Base-by-base conservation (phyloP, 2,888 invertebrate species). In the Pseudococcus longispinus region DNA sequence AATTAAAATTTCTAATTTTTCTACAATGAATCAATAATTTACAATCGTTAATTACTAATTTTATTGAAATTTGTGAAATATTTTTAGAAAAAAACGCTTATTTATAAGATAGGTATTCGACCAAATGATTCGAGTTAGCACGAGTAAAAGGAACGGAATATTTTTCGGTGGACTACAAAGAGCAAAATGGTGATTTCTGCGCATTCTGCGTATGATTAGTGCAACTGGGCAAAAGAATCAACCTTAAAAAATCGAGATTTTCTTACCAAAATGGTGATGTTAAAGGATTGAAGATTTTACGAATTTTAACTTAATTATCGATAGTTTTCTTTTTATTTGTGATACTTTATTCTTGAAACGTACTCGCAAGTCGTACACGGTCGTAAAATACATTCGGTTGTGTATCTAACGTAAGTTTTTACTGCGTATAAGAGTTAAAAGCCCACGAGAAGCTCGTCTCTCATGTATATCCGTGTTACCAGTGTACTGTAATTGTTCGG, bases 301-400 rank as follows among this genome's bases (percentile, higher is more conserved):
- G 6, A 42, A 80, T 37, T 37, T 80, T 20, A 13, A 0, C 13
- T 8, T 20, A 20, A 80, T 42, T 42, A 42, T 0, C 18, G 42
- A 4, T 42, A 42, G 42, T 80, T 80, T 80, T 9, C 32, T 80
- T 42, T 20, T 80, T 80, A 60, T 60, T 60, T 60, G 15, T 60
- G 23, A 60, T 80, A 20, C 77, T 42, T 20, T 29, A 37, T 20
- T 80, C 42, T 80, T 20, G 15, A 80, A 42, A n/a, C 74, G 77
- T 80, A 42, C 42, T 80, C 93, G 93, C 93, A 93, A 94, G 93
- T 94, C 93, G n/a, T 80, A 42, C 77, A 74, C 15, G 42, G 3
- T 80, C 42, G 37, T 80, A 42, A 80, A 23, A 46, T 85, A 85
- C 44, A 77, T 85, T 74, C 70, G 70, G 85, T 84, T 84, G 84